Percentiles rank a stretch among this genome's conserved stretches.
Conservation (phyloP, 2,113 vertebrate genomes). For the Pavo muticus region DNA sequence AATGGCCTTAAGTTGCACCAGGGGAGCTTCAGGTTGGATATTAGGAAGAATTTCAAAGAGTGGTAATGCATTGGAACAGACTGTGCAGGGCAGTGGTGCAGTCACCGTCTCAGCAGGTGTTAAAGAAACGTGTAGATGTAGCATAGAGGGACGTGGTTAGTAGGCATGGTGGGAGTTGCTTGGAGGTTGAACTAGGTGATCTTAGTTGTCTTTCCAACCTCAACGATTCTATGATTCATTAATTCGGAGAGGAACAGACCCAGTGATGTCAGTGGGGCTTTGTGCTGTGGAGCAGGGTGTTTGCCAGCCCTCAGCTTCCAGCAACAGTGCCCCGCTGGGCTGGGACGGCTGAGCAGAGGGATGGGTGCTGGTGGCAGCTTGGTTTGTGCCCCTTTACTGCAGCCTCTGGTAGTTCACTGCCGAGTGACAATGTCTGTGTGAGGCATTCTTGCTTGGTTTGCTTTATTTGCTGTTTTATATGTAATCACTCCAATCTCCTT, state of each 20-base stretch:
- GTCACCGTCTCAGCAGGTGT: no score
- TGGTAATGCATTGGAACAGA: no score
- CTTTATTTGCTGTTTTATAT: neutral
- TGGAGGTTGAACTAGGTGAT: no score
- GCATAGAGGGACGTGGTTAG: no score
- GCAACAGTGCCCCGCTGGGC: neutral
- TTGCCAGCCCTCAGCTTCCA: accelerated
- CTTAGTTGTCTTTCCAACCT: no score
- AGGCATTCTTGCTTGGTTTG: neutral
- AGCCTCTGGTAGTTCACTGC: neutral
- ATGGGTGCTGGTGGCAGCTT: neutral
- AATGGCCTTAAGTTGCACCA: no score
- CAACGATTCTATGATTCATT: neutral
- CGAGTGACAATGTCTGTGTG: neutral
- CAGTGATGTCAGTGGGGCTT: neutral
- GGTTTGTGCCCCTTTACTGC: neutral
- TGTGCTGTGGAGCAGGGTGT: neutral
- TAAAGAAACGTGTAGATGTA: no score
- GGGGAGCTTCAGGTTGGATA: no score
- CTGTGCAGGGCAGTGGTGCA: no score
- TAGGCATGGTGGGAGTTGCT: no score
- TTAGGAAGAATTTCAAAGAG: no score
- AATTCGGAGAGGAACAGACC: conserved; percentile 46
- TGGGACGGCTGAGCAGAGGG: neutral
- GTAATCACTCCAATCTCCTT: neutral